These are phyloP conservation scores for Norana najaformis DNA, from an alignment of 2,888 invertebrate species.

Conservation along the genomic window DNA sequence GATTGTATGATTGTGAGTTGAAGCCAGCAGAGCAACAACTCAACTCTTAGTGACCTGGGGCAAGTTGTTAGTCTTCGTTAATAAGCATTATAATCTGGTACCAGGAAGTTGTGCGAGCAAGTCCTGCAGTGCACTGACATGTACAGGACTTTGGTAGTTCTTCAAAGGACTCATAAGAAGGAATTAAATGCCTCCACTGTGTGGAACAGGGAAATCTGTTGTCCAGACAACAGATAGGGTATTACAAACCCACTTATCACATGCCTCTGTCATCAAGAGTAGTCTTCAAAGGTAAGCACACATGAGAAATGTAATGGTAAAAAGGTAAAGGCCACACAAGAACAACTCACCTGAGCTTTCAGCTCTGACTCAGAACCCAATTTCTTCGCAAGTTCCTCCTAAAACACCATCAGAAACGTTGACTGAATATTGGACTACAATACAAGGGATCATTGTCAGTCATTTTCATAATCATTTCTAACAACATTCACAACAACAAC, in stretches of 20 bases:
- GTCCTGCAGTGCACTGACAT: not conserved
- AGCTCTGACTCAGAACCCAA: not conserved
- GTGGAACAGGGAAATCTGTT: too few relatives aligned
- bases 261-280: not conserved
- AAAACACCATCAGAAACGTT: not conserved
- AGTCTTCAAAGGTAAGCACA: not conserved
- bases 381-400: conserved; percentile 24
- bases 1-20: not conserved
- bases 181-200: too few relatives aligned
- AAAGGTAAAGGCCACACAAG: not conserved
- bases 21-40: not conserved
- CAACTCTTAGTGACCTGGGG: not conserved
- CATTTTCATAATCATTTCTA: not conserved
- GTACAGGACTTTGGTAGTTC: not conserved
- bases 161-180: too few relatives aligned
- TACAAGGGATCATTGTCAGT: not conserved
- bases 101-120: not conserved
- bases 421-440: not conserved
- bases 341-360: not conserved
- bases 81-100: not conserved
- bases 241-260: not conserved
- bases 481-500: not conserved
- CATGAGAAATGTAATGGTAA: not conserved
- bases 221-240: too few relatives aligned
- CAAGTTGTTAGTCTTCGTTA: not conserved